phyloP scores from a whole-genome alignment of 2,797 vertebrate genomes.

The Tokudaia muenninki region DNA sequence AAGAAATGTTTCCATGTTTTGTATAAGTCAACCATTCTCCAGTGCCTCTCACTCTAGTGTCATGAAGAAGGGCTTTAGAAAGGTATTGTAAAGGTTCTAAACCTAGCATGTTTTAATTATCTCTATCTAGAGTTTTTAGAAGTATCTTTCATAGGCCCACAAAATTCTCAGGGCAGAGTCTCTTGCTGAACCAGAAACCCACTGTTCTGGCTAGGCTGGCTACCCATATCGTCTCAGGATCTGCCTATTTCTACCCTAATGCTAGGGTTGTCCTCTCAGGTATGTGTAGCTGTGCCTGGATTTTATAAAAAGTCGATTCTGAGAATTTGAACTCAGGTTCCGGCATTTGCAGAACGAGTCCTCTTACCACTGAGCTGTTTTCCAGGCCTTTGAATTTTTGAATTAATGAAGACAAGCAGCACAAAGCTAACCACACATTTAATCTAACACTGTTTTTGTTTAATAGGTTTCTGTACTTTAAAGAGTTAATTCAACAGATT shows the following conservation, averaged over 20 bases:
- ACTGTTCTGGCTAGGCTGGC: not conserved
- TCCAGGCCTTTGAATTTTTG: not conserved
- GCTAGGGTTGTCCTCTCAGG: not conserved
- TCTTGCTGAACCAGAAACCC: not conserved
- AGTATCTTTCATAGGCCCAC: not conserved
- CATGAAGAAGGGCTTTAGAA: not conserved
- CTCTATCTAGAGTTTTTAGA: not conserved
- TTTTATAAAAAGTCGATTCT: not conserved
- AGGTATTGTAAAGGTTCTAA: not conserved
- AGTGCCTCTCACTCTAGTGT: not conserved
- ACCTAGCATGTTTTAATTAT: not conserved
- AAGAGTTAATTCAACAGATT: not conserved
- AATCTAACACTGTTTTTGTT: not conserved
- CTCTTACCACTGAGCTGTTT: not conserved
- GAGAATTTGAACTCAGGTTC: not conserved
- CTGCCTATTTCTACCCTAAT: not conserved
- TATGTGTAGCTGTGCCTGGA: not conserved
- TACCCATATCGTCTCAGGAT: not conserved
- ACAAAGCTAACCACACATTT: not conserved
- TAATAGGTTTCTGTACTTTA: not conserved
- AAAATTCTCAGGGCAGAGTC: not conserved
- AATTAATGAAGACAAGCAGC: not conserved
- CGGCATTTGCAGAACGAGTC: not conserved
- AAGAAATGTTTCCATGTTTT: not conserved
- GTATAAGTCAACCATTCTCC: not conserved